Evolutionary conservation across 1,140 invertebrate species (phyloP), one percentile per base, ranked within the genome.

Genomic region (Euura lappo): DNA sequence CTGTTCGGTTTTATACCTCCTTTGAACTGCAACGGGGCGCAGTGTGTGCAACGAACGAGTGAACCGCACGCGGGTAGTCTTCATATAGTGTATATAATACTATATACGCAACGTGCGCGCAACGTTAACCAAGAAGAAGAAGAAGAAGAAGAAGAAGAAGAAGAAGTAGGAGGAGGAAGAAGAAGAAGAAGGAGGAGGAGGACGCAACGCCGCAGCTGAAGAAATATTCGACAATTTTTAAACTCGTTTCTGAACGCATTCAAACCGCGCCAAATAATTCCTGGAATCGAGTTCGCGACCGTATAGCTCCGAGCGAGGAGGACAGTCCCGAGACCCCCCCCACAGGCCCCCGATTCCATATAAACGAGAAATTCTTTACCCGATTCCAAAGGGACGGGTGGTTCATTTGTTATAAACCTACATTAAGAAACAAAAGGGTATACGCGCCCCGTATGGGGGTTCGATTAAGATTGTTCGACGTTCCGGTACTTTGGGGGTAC

Each of bases 191-290:
- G 28, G 28, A 28, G 28, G 28, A 28, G 28, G 28, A 42, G 60
- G 64, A 46, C 28, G 28, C 10, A 11, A 68, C 71, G 68, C 66
- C 74, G 71, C 69, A 45, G 44, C 69, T 77, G 73, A 74, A 81
- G 79, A 82, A 85, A 85, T 84, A 84, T 84, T 85, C 83, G 82
- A 81, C 81, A 83, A 85, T 87, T 86, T 84, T 85, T 82, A 86
- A 87, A 86, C 85, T 83, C 84, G 86, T 86, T 86, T 81, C 81
- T 80, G 81, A 83, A 81, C 79, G 77, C 80, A 85, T 84, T 82
- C 79, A 81, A 85, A 85, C 79, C 72, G 73, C 70, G 69, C 71
- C 75, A 78, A 72, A 77, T 77, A 81, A 82, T 87, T 87, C 85
- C 84, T 75, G 80, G 84, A 85, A 86, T 85, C 77, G 78, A 69